Conservation (phyloP, 2,797 vertebrate genomes). For the Nothura maculosa region DNA sequence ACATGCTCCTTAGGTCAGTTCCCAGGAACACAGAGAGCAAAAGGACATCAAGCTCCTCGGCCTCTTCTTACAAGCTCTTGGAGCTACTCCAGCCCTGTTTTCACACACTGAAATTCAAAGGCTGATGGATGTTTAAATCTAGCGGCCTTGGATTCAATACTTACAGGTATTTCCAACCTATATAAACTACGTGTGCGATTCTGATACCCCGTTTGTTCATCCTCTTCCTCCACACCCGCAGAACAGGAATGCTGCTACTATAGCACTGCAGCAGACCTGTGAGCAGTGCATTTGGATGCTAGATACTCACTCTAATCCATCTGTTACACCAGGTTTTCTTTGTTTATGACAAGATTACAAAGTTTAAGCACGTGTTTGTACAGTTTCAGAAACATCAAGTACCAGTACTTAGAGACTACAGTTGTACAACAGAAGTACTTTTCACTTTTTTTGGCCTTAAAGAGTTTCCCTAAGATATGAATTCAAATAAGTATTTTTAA, state of each 20-base stretch:
- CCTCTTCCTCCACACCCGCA: background rate
- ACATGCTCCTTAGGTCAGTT: background rate
- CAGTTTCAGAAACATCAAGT: accelerated
- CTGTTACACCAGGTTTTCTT: background rate
- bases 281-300: background rate
- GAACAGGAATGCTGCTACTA: background rate
- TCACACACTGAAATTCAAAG: background rate
- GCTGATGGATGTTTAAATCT: background rate
- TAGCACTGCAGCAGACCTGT: background rate
- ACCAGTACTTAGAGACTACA: background rate
- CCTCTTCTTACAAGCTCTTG: background rate
- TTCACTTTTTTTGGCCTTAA: background rate
- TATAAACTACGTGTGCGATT: background rate
- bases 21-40: background rate
- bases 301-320: background rate
- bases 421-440: background rate
- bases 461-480: background rate
- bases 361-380: background rate
- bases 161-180: accelerated
- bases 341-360: background rate
- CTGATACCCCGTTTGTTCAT: background rate
- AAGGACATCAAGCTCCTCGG: background rate
- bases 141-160: background rate
- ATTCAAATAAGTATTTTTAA: background rate
- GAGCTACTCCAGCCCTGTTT: too few relatives aligned